A percentile compares a stretch with the other conserved stretches of the same genome.
Evolutionary conservation across 92 coral and sea anemone genomes (phyloP).

Genomic region (Galaxea fascicularis): DNA sequence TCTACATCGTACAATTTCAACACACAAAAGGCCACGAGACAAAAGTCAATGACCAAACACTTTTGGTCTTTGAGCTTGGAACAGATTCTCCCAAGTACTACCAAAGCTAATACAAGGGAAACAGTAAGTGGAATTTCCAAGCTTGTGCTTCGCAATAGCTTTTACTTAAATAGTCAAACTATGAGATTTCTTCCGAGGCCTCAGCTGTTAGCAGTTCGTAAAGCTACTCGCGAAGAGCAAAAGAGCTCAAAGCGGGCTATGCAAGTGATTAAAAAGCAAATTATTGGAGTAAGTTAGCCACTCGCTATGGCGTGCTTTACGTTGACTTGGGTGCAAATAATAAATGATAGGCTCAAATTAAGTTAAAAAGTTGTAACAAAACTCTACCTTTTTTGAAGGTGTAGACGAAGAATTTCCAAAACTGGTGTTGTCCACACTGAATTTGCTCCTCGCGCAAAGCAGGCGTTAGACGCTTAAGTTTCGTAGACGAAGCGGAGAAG

Average conservation of each 20-base stretch:
- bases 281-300: background rate
- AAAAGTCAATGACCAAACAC: too few relatives aligned
- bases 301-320: background rate
- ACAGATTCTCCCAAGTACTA: too few relatives aligned
- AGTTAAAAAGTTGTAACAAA: background rate
- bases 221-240: background rate
- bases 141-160: background rate
- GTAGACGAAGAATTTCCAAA: slow-evolving; percentile 22
- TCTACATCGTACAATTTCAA: too few relatives aligned
- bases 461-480: background rate
- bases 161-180: background rate
- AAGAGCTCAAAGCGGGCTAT: background rate
- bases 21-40: too few relatives aligned
- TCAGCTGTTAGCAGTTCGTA: background rate
- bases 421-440: slow-evolving; percentile 9
- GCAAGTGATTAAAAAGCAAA: background rate
- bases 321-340: background rate
- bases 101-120: too few relatives aligned
- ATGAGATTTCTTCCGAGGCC: background rate
- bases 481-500: background rate
- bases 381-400: slow-evolving; percentile 29
- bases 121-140: background rate
- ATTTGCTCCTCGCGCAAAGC: slow-evolving; percentile 10
- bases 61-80: too few relatives aligned
- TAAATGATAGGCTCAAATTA: background rate